phyloP scores from a whole-genome alignment of 2,888 invertebrate genomes.

The Drosophila nr. perissopoda region DNA sequence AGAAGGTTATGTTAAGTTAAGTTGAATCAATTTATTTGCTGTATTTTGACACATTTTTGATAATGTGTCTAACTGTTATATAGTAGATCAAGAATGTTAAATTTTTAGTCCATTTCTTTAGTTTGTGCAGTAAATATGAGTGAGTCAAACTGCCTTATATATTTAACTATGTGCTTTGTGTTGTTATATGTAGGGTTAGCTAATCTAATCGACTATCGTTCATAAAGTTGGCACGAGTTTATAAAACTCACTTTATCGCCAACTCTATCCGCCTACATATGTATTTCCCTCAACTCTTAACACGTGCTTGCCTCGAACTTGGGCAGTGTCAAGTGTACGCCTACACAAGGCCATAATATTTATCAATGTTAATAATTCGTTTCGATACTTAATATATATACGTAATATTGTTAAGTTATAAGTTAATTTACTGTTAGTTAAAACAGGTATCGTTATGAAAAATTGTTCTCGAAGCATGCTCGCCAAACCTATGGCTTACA shows the following conservation, averaged over 20 bases:
- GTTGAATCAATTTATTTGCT: neutral
- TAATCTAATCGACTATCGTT: conserved; percentile 30
- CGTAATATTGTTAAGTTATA: too few species aligned
- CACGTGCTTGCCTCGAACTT: neutral
- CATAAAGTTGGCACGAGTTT: neutral
- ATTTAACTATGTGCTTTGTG: neutral
- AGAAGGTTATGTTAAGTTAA: neutral
- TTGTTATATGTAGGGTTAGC: too few species aligned
- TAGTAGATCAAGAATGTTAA: neutral
- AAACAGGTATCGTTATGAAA: neutral
- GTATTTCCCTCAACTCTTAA: neutral
- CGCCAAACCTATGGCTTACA: neutral
- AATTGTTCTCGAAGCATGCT: neutral
- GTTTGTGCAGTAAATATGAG: too few species aligned
- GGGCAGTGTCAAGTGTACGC: neutral
- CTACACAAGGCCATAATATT: neutral
- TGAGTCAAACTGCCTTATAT: neutral
- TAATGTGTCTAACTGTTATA: neutral
- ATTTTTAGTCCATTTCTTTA: neutral
- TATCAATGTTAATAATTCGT: neutral
- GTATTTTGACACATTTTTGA: neutral
- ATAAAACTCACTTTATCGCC: neutral
- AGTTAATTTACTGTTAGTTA: neutral
- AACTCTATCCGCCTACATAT: neutral
- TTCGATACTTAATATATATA: neutral